Base-by-base conservation (phyloP, 2,797 vertebrate genomes). In the Oreochromis mossambicus region DNA sequence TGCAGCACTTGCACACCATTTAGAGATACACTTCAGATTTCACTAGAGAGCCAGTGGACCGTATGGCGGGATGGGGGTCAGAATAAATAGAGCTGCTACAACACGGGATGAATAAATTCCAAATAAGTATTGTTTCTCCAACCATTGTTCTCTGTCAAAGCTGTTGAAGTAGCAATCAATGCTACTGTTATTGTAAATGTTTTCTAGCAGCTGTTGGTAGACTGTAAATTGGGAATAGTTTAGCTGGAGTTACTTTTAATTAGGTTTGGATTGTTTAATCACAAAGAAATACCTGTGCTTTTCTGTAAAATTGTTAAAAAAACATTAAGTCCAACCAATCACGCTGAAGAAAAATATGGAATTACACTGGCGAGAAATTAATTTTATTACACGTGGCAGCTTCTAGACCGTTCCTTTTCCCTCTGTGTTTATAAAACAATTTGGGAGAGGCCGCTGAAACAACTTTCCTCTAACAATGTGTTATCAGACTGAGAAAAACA, bases 11-110 rank as follows among this genome's bases (percentile, higher is more conserved):
- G 94, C 91, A 95, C 92, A 94, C 91, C 92, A 92, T 95, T 95
- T 96, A 95, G 91, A 95, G 94, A 95, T 91, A 92, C 93, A 94
- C 92, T 95, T 95, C 91, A 93, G 93, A 95, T 94, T 95, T 93
- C 91, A 92, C 92, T 85, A 84, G 90, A 94, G 94, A 94, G 84
- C 79, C 86, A 84, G 87, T 84, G 88, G 86, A 92, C 89, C 83
- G 81, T 92, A 85, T 85, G 91, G 86, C 13, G 21, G 85, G 84
- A 91, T 87, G 83, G 90, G 90, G 93, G 90, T 92, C 88, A 92
- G 85, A 92, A 93, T 91, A 92, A 94, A 94, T 88, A 88, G 80
- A 91, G 92, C 90, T 58, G 83, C 89, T 77, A 68, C 63, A 89
- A 84, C 85, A 90, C 84, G 75, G 56, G 93, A 94, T 86, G 91